Conservation (phyloP, 1,140 invertebrate species). For the Magallana gigas region DNA sequence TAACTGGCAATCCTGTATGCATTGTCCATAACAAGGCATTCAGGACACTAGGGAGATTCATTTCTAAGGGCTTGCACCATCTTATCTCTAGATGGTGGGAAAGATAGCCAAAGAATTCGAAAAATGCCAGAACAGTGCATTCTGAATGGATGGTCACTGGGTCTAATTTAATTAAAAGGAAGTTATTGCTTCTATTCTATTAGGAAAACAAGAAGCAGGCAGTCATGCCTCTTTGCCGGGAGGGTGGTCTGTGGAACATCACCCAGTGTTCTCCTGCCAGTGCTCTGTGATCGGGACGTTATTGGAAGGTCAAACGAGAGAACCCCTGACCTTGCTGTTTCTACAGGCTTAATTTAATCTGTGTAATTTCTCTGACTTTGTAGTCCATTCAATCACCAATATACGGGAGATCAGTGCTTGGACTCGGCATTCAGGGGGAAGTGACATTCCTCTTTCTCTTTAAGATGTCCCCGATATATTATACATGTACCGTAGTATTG, state of each 20-base stretch:
- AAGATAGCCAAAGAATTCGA: neutral
- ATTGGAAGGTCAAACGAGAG: neutral
- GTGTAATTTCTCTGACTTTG: constrained; percentile 6
- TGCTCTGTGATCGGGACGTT: neutral
- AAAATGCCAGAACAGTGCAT: constrained; percentile 2
- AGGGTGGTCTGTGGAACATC: neutral
- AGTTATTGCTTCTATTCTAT: neutral
- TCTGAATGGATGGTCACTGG: neutral
- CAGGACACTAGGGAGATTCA: neutral
- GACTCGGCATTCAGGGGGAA: neutral
- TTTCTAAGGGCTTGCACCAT: neutral
- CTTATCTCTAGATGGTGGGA: neutral
- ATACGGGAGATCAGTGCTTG: neutral
- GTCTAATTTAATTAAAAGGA: constrained; percentile 17
- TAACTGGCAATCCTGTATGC: neutral
- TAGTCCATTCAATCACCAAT: neutral
- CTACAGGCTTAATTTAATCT: constrained; percentile 6
- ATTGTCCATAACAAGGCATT: neutral
- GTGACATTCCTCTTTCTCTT: neutral
- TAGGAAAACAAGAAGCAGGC: neutral
- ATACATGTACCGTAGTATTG: too few species aligned
- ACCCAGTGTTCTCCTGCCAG: neutral
- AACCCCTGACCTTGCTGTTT: neutral
- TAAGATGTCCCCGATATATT: neutral
- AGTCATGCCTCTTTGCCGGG: neutral